A percentile compares a stretch with the other conserved stretches of the same genome.
phyloP scores from a whole-genome alignment of 2,797 vertebrate species.

The Spinus pinus region DNA sequence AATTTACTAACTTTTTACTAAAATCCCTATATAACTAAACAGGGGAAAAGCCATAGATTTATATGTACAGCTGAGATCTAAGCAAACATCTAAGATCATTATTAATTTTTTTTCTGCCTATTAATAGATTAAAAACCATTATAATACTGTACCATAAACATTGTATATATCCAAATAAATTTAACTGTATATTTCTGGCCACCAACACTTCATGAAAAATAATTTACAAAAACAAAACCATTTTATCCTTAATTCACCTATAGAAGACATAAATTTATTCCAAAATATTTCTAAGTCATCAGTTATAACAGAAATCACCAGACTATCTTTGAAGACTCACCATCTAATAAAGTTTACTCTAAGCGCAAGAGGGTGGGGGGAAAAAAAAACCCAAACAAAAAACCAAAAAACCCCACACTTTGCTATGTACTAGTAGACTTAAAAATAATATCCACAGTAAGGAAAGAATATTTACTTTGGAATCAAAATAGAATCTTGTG shows the following conservation, averaged over 20 bases:
- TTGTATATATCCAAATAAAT: background rate
- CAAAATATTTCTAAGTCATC: background rate
- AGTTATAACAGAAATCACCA: background rate
- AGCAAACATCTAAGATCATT: background rate
- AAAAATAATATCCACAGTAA: background rate
- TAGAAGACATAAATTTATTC: background rate
- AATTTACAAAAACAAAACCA: background rate
- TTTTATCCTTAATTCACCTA: background rate
- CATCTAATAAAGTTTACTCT: background rate
- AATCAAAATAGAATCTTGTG: background rate
- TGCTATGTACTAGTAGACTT: background rate
- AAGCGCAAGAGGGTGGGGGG: background rate
- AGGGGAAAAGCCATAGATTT: background rate
- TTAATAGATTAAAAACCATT: background rate
- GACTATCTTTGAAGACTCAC: background rate
- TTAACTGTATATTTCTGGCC: background rate
- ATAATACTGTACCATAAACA: background rate
- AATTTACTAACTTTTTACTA: background rate
- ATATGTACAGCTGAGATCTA: background rate
- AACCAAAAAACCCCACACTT: accelerated
- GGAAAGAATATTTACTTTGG: background rate
- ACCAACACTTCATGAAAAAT: background rate
- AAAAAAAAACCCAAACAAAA: background rate
- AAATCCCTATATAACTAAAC: background rate
- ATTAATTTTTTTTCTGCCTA: background rate